phyloP scores from a whole-genome alignment of 2,888 invertebrate species.

The Sturmia bella region DNA sequence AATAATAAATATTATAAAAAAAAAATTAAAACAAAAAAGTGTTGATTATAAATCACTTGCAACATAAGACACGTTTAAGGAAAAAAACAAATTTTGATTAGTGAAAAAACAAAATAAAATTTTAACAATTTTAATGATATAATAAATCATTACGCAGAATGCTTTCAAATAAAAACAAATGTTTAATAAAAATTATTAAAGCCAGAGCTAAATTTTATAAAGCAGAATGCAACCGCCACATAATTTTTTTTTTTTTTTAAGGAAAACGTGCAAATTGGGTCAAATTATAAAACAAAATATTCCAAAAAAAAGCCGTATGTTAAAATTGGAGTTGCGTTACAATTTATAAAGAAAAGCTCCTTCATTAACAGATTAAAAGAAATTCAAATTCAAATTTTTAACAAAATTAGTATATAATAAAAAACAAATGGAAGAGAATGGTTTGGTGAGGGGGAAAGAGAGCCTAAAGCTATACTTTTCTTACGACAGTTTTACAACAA shows the following conservation, averaged over 20 bases:
- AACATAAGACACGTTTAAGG: conserved; percentile 49
- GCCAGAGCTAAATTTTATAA: no score
- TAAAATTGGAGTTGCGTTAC: no score
- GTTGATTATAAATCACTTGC: conserved; percentile 56
- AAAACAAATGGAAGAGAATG: background rate
- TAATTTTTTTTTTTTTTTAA: no score
- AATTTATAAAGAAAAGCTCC: no score
- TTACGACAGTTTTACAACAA: no score
- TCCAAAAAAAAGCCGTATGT: no score
- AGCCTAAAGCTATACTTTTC: conserved; percentile 33
- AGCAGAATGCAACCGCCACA: no score
- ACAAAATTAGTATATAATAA: background rate
- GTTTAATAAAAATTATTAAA: no score
- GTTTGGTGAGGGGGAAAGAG: background rate
- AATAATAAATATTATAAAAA: conserved; percentile 52
- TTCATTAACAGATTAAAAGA: no score
- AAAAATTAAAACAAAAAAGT: conserved; percentile 46
- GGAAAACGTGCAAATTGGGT: no score
- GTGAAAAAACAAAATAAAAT: conserved; percentile 5
- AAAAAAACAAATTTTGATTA: conserved; percentile 35
- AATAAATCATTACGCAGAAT: conserved; percentile 63
- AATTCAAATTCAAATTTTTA: no score
- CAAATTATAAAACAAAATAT: no score
- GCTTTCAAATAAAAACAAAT: conserved; percentile 9
- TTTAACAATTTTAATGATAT: conserved; percentile 44